Percentiles rank a stretch among this genome's conserved stretches.
These are phyloP conservation scores for Oegoconia quadripuncta DNA, from an alignment of 2,888 invertebrate species.

Conservation along the genomic window DNA sequence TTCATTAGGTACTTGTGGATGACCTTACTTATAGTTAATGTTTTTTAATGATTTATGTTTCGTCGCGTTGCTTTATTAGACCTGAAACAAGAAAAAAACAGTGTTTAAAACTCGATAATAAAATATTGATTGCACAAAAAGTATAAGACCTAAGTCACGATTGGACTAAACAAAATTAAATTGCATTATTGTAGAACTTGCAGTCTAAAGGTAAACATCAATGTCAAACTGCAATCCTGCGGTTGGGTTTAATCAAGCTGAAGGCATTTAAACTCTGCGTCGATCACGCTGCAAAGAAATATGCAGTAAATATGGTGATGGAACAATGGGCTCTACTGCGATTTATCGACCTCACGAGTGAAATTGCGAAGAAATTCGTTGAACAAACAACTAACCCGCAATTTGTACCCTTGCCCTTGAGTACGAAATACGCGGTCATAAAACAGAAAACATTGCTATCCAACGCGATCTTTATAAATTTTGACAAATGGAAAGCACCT, in stretches of 20 bases:
- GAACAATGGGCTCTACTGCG: constrained; percentile 50
- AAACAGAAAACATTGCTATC: constrained; percentile 50
- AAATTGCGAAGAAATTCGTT: constrained; percentile 7
- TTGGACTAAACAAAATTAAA: constrained; percentile 23
- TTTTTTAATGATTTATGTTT: constrained; percentile 26
- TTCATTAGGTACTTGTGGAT: too few relatives aligned
- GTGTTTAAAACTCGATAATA: not conserved
- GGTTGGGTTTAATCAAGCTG: constrained; percentile 43
- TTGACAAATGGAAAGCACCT: constrained; percentile 25
- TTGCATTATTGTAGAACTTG: too few relatives aligned
- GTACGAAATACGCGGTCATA: constrained; percentile 63
- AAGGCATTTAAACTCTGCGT: constrained; percentile 33
- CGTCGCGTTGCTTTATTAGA: constrained; percentile 37
- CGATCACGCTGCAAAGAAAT: constrained; percentile 27
- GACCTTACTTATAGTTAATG: constrained; percentile 14
- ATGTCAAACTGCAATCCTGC: constrained; percentile 33
- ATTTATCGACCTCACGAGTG: constrained; percentile 26
- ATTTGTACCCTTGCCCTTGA: constrained; percentile 72
- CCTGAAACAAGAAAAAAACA: constrained; percentile 54
- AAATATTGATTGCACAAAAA: not conserved
- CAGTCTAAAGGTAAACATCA: constrained; percentile 25
- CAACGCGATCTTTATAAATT: constrained; percentile 44
- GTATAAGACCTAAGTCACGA: constrained; percentile 15
- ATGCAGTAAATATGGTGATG: constrained; percentile 36
- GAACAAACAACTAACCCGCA: constrained; percentile 17